Conservation (phyloP, 1,140 invertebrate genomes). For the Ridgeia piscesae region DNA sequence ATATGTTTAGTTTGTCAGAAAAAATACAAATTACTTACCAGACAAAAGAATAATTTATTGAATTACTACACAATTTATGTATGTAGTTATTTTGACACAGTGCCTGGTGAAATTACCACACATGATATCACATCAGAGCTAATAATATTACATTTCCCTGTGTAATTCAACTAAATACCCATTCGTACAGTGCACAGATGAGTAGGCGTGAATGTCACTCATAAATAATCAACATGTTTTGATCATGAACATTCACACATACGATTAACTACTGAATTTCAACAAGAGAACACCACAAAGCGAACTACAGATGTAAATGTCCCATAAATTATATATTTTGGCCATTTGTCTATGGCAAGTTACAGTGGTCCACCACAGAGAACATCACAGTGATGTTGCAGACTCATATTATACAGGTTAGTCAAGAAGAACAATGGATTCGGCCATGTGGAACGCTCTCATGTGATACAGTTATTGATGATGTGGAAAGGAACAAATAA, state of each 20-base stretch:
- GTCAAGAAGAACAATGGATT: background rate
- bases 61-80: too few relatives aligned
- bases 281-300: background rate
- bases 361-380: background rate
- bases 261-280: background rate
- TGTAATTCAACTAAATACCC: background rate
- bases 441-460: background rate
- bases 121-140: background rate
- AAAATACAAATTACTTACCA: background rate
- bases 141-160: background rate
- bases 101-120: background rate
- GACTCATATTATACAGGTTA: background rate
- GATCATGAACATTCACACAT: background rate
- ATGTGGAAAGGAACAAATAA: background rate
- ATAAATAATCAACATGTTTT: constrained; percentile 2
- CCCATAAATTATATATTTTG: constrained; percentile 1
- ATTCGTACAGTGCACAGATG: background rate
- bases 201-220: background rate
- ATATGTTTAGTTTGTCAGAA: background rate
- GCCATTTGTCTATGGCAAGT: background rate
- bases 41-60: background rate
- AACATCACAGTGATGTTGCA: background rate
- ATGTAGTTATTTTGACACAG: background rate
- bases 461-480: background rate
- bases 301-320: background rate